Percentiles rank a stretch among this genome's conserved stretches.
These are phyloP conservation scores for Cryptoprocta ferox DNA, from an alignment of 2,797 vertebrate genomes.

Conservation along the genomic window DNA sequence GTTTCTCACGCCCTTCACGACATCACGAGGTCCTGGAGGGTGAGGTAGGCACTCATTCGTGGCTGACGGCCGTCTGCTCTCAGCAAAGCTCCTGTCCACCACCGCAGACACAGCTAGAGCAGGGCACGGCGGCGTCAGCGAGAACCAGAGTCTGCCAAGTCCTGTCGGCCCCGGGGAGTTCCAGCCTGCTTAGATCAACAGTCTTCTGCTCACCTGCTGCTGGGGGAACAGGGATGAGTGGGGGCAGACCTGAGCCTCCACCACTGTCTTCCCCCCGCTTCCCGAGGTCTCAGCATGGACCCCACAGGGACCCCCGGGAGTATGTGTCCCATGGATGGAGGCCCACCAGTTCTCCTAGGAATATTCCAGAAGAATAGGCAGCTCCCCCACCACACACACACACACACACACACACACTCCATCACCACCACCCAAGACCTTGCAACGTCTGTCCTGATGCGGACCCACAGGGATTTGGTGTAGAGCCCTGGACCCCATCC, in stretches of 20 bases:
- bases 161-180: background rate
- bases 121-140: background rate
- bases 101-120: background rate
- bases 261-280: background rate
- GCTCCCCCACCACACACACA: fast-evolving
- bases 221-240: fast-evolving
- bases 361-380: background rate
- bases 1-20: background rate
- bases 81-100: too few species aligned
- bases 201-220: fast-evolving
- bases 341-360: background rate
- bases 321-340: background rate
- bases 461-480: fast-evolving
- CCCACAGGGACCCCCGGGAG: fast-evolving
- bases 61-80: background rate
- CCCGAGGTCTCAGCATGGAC: background rate
- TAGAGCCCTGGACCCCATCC: background rate
- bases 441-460: fast-evolving
- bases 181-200: background rate
- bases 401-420: fast-evolving
- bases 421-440: fast-evolving
- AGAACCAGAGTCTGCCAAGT: background rate
- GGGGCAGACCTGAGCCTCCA: fast-evolving
- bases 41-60: background rate
- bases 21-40: fast-evolving